Evolutionary conservation across 2,797 vertebrate genomes (phyloP).

Genomic region (Eidolon dupreanum): DNA sequence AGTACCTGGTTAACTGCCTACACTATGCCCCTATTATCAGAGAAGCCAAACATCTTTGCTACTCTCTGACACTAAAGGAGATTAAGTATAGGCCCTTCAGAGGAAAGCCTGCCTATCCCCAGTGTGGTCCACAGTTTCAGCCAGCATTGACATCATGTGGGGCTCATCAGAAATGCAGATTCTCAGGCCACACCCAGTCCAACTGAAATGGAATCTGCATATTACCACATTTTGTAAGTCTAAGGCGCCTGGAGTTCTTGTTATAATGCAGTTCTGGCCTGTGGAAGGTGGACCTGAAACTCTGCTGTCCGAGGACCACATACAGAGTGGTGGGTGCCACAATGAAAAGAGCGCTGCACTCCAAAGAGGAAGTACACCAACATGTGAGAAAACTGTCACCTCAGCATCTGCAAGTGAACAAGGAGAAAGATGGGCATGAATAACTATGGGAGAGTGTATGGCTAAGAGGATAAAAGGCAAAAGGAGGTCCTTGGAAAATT

Average conservation of each 20-base stretch:
- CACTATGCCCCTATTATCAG: background rate
- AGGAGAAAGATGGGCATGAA: rapidly evolving
- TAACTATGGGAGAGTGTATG: background rate
- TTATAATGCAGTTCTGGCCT: background rate
- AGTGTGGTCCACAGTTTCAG: background rate
- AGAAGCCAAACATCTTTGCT: background rate
- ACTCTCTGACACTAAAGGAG: background rate
- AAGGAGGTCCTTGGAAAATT: background rate
- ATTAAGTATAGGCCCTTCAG: background rate
- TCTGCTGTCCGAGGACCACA: background rate
- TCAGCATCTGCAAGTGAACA: background rate
- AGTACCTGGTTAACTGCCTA: background rate
- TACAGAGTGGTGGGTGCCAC: background rate
- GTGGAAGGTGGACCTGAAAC: background rate
- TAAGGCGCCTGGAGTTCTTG: background rate
- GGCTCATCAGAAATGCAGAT: background rate
- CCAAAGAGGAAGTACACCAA: background rate
- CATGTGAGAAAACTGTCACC: background rate
- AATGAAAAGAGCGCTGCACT: background rate
- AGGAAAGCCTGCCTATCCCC: background rate
- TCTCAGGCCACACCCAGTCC: background rate
- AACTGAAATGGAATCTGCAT: background rate
- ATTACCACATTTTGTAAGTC: background rate
- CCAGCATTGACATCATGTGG: background rate
- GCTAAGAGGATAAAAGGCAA: background rate